A percentile compares a stretch with the other conserved stretches of the same genome.
phyloP scores from a whole-genome alignment of 2,797 vertebrate species.

The Somateria mollissima region DNA sequence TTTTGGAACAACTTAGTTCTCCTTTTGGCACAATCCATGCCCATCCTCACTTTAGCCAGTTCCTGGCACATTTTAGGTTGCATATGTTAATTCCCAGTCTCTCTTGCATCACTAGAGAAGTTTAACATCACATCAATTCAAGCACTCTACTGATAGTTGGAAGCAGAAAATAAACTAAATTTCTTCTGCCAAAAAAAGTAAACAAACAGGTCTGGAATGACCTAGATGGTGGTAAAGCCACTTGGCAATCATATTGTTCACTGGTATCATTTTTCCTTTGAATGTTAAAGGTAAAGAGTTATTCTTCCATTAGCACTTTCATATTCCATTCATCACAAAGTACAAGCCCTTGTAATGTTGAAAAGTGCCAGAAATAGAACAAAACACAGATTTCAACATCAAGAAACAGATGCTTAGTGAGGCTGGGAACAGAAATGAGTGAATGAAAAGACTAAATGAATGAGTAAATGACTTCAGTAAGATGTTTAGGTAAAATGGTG shows the following conservation, averaged over 20 bases:
- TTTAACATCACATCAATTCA: background rate
- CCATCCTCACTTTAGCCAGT: background rate
- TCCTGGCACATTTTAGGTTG: background rate
- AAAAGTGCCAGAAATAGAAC: conserved; percentile 11
- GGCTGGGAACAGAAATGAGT: background rate
- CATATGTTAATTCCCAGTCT: background rate
- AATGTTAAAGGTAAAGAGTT: conserved; percentile 12
- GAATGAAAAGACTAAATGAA: background rate
- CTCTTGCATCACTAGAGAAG: background rate
- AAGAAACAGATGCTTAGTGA: background rate
- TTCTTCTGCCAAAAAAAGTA: background rate
- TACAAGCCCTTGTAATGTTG: background rate
- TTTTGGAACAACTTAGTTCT: background rate
- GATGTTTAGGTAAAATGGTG: background rate
- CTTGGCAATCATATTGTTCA: background rate
- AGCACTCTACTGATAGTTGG: background rate
- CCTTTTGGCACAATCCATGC: background rate
- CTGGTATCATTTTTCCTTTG: background rate
- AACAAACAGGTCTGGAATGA: background rate
- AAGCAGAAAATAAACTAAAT: background rate
- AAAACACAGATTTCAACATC: background rate
- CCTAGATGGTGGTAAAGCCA: background rate
- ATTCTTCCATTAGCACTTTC: background rate
- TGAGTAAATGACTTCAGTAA: background rate
- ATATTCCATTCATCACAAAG: conserved; percentile 1